Evolutionary conservation across 2,888 invertebrate genomes (phyloP).

Genomic region (Fabriciana adippe): DNA sequence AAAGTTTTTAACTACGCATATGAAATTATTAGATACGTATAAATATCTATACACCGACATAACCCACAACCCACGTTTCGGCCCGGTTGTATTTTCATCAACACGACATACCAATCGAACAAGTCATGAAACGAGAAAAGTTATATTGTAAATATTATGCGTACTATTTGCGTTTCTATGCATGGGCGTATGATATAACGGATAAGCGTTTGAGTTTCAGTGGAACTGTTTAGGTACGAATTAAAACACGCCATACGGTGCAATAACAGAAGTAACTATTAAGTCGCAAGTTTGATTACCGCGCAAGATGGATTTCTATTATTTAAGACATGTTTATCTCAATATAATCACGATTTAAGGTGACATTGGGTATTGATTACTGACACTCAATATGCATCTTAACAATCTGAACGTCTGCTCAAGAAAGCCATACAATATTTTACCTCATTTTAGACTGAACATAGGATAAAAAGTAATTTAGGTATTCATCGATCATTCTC

Average conservation of each 20-base stretch:
- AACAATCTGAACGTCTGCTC: too few species aligned
- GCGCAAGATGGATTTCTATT: background rate
- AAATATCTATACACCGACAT: background rate
- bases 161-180: constrained; percentile 11
- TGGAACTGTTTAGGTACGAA: background rate
- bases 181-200: constrained; percentile 9
- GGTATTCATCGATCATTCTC: too few species aligned
- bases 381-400: too few species aligned
- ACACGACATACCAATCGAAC: constrained; percentile 15
- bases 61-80: background rate
- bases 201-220: constrained; percentile 1
- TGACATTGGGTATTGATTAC: too few species aligned
- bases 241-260: background rate
- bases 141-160: constrained; percentile 17
- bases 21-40: too few species aligned
- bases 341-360: too few species aligned
- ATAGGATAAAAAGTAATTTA: too few species aligned
- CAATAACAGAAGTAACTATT: background rate
- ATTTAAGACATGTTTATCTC: background rate
- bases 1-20: too few species aligned
- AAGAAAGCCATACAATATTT: too few species aligned
- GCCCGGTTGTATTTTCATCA: constrained; percentile 13
- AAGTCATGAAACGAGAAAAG: constrained; percentile 15
- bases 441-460: too few species aligned
- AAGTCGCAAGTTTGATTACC: too few species aligned